Evolutionary conservation across 2,113 vertebrate genomes (phyloP).

Genomic region (Vidua chalybeata): DNA sequence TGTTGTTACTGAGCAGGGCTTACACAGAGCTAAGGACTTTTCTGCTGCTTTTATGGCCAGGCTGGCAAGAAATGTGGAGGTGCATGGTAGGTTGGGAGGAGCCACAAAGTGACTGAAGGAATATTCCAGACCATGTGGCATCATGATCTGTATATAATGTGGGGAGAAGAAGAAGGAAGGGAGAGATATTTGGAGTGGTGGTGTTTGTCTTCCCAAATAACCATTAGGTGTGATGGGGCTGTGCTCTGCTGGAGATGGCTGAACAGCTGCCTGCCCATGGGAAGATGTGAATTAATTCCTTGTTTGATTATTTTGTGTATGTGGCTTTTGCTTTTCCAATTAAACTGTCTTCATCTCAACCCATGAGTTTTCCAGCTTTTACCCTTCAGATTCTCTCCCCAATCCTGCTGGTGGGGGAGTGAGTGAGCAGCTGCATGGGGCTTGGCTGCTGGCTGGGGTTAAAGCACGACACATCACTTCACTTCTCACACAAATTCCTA

Average conservation of each 20-base stretch:
- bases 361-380: rapidly evolving
- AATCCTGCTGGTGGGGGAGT: no score
- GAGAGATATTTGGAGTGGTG: background rate
- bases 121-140: background rate
- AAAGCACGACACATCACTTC: rapidly evolving
- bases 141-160: rapidly evolving
- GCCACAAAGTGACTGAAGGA: background rate
- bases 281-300: background rate
- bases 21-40: background rate
- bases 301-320: background rate
- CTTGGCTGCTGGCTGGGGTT: background rate
- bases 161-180: background rate
- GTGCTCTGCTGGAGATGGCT: background rate
- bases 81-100: background rate
- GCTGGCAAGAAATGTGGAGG: background rate
- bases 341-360: background rate
- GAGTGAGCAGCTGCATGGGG: rapidly evolving
- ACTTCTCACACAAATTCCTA: background rate
- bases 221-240: rapidly evolving
- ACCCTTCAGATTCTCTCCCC: background rate
- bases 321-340: background rate
- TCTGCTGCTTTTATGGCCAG: background rate
- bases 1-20: background rate
- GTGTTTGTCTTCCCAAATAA: background rate
- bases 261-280: background rate